phyloP scores from a whole-genome alignment of 1,140 invertebrate genomes.

The Calosoma granatense region DNA sequence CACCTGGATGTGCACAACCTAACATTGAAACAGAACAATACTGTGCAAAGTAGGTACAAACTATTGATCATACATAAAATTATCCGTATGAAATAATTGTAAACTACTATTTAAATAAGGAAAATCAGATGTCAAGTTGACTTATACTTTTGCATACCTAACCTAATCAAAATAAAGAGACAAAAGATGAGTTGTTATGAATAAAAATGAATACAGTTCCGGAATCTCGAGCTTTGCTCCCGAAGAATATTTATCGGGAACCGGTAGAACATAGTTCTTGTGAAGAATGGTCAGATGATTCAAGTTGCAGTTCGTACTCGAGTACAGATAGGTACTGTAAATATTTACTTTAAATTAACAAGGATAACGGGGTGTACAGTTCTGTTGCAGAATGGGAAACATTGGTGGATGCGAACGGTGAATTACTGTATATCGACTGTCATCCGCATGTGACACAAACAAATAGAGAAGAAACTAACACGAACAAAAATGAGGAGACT shows the following conservation, averaged over 20 bases:
- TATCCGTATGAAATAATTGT: no score
- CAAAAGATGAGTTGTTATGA: no score
- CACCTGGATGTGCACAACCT: not conserved
- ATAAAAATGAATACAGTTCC: conserved; percentile 2
- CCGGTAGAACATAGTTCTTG: conserved; percentile 13
- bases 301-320: conserved; percentile 25
- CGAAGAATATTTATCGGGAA: not conserved
- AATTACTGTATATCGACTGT: conserved; percentile 32
- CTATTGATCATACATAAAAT: no score
- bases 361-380: conserved; percentile 22
- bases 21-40: no score
- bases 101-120: no score
- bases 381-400: conserved; percentile 34
- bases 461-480: conserved; percentile 18
- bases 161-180: no score
- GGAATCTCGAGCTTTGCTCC: not conserved
- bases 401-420: conserved; percentile 28
- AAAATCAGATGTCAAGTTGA: no score
- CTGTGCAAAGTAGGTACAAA: no score
- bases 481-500: conserved; percentile 13
- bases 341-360: no score
- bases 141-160: no score
- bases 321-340: conserved; percentile 26
- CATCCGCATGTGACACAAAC: conserved; percentile 32
- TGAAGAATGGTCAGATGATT: conserved; percentile 21